Evolutionary conservation across 92 coral and sea anemone genomes (phyloP).

Genomic region (Virgularia gustaviana): DNA sequence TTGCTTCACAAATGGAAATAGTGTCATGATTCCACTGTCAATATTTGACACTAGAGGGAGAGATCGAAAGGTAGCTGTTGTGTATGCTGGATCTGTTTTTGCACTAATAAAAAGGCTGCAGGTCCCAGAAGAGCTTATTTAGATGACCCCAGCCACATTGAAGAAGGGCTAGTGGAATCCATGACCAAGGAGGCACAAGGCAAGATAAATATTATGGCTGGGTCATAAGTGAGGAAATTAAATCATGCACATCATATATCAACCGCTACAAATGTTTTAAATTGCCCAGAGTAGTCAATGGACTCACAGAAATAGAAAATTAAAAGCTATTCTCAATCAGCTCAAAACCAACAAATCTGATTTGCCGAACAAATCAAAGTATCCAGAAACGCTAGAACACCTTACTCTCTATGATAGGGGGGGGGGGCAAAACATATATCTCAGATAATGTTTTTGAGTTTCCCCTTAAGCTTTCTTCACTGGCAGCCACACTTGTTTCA

Average conservation of each 20-base stretch:
- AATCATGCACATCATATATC: conserved; percentile 15
- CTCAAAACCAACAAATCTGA: background rate
- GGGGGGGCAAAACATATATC: conserved; percentile 33
- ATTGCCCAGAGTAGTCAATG: background rate
- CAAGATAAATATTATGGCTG: conserved; percentile 21
- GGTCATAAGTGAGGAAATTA: conserved; percentile 19
- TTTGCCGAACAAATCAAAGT: conserved; percentile 6
- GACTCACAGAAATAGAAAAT: background rate
- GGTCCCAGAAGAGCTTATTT: background rate
- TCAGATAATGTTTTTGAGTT: conserved; percentile 18
- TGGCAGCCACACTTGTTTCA: conserved; percentile 7
- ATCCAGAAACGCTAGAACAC: conserved; percentile 30
- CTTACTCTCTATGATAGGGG: conserved; percentile 12
- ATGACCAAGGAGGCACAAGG: conserved; percentile 23
- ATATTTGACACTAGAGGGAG: conserved; percentile 9
- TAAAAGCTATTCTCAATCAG: conserved; percentile 1
- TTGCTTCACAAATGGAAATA: conserved; percentile 30
- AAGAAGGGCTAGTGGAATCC: conserved; percentile 24
- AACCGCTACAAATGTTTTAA: conserved; percentile 13
- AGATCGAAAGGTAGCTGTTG: background rate
- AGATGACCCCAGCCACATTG: background rate
- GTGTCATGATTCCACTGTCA: background rate
- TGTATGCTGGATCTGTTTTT: background rate
- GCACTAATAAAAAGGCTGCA: background rate
- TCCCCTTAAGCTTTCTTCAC: conserved; percentile 21